These are phyloP conservation scores for Arvicanthis niloticus DNA, from an alignment of 2,113 vertebrate genomes.

Conservation along the genomic window DNA sequence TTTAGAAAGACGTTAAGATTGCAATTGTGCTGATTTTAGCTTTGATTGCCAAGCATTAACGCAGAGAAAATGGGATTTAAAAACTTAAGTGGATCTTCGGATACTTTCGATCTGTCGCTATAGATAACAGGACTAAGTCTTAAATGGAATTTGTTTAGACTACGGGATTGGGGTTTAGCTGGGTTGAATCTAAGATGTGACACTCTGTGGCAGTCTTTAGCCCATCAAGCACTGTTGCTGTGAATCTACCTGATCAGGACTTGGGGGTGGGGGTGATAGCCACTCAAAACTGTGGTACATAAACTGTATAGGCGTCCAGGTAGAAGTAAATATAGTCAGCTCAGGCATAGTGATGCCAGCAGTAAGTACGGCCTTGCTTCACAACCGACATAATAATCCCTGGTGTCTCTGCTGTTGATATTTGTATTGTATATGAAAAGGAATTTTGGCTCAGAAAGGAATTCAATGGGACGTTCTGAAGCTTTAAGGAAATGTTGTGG, in stretches of 20 bases:
- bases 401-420: not conserved
- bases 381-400: not conserved
- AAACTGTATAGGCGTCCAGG: not conserved
- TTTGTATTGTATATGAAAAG: not conserved
- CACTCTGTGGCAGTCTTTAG: not conserved
- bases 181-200: not conserved
- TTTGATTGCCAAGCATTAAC: constrained; percentile 58
- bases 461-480: not conserved
- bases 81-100: constrained; percentile 22
- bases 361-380: not conserved
- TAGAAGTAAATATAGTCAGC: not conserved
- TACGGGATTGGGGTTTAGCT: not conserved
- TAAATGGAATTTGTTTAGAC: not conserved
- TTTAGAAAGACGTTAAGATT: constrained; percentile 66
- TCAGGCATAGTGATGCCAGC: not conserved
- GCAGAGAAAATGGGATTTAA: constrained; percentile 58
- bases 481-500: not conserved
- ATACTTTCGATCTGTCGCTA: not conserved
- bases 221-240: not conserved
- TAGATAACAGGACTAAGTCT: not conserved
- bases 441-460: not conserved
- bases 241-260: not conserved
- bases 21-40: constrained; percentile 14
- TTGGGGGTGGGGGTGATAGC: not conserved
- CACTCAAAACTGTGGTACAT: not conserved